Base-by-base conservation (phyloP, 2,113 vertebrate species). In the Lepisosteus osseus region DNA sequence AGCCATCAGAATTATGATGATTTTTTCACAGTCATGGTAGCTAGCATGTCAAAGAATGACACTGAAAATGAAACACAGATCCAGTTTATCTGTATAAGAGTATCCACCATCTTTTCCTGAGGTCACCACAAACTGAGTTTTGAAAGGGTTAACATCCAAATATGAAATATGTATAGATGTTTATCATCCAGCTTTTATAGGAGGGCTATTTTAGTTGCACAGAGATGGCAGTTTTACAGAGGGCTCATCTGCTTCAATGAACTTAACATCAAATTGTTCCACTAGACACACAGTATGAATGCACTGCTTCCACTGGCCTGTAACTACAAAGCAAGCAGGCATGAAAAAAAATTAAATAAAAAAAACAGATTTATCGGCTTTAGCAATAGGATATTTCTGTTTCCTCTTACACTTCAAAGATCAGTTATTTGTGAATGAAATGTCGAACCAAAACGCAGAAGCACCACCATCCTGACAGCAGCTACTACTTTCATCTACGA, bases 281-380 rank as follows among this genome's bases (percentile, higher is more conserved):
- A 2, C 56, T 17, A 1, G 7, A 61, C 69, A 62, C 70, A 71
- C 45, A 68, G 65, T 43, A 61, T 47, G 47, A 54, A 80, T 44
- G 73, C 65, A 80, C 68, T 4, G 62, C 72, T 65, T 76, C 70
- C 55, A 13, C 71, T 71, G 72, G 65, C 67, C 75, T 72, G 74
- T 77, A 79, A 80, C 83, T 80, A 69, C 78, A 78, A 74, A 81
- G 78, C 56, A 59, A 29, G 56, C 11, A 8, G 2, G 56, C 56
- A 59, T 59, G 56, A 59, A 59, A 59, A 59, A 80, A 86, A 81
- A 90, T 88, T 79, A 69, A 90, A 83, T 79, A 79, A 71, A 65
- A 74, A 70, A 77, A 7, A 1, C 9, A 6, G 47, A 51, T 51
- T 51, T 51, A 59, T 4, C 56, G 1, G 56, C 75, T 29, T 29